Evolutionary conservation across 2,797 vertebrate species (phyloP), one percentile per base, ranked within the genome.

Genomic region (Amblyraja radiata): DNA sequence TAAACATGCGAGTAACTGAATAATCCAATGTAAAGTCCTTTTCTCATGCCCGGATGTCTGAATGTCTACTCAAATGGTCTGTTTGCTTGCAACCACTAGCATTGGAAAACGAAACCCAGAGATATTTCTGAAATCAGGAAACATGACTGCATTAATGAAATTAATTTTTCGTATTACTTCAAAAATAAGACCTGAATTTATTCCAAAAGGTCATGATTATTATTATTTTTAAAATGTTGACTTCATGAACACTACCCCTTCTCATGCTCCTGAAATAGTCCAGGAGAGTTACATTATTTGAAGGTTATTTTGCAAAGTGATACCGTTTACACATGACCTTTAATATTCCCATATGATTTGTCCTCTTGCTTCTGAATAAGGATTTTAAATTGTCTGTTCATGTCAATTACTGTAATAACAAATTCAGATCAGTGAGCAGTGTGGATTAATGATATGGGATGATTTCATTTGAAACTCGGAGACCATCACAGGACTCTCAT

Each of bases 331-430:
- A 28, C 68, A 54, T 76, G 25, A 58, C 71, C 90, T 76, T 92
- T 74, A 76, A 76, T 92, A 74, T 92, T 46, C 90, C 90, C 39
- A 54, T 73, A 54, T 92, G 90, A 92, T 76, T 92, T 92, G 39
- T 74, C 68, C 71, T 92, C 90, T 92, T 71, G 90, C 71, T 28
- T 92, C 71, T 76, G 71, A 92, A 13, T 73, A 76, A 92, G 39
- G 6, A 9, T 91, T 65, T 74, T 91, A 91, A 91, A 91, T 91
- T 91, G 90, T 91, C 68, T 71, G 32, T 90, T 91, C 68, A 28
- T 90, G 90, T 91, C 90, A 91, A 74, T 74, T 91, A 91, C 21
- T 91, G 21, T 74, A 91, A 73, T 74, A 90, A 71, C 21, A 91
- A 91, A 91, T 91, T 74, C 68, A 71, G 68, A 46, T 32, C 63